Evolutionary conservation across 1,140 invertebrate species (phyloP), one percentile per base, ranked within the genome.

Genomic region (Rhagoletis pomonella): DNA sequence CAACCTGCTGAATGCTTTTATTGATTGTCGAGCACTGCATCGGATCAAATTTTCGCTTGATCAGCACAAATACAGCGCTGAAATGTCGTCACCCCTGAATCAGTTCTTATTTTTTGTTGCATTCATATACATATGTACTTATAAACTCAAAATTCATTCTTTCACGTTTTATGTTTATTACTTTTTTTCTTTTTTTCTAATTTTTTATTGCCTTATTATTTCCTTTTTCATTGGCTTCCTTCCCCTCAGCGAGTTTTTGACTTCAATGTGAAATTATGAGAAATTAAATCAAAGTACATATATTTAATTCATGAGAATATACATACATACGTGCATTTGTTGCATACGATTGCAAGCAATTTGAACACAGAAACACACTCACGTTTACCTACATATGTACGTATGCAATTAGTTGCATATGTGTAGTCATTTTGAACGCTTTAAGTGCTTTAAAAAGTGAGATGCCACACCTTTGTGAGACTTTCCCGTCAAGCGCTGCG

Each of bases 241-340:
- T 39, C 44, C 42, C 64, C 64, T 29, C 64, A 19, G 6, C 4
- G 64, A 29, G n/a, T 14, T 44, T 73, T 55, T 58, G 47, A 9
- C 17, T 77, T 44, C 14, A 77, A 47, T 50, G 50, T 81, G 47
- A 55, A 55, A 55, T 81, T 81, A 81, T 81, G 73, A 47, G 73
- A 81, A 81, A 81, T 81, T 4, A 81, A 81, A 55, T 81, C 73
- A 81, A 81, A 81, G 47, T 10, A n/a, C n/a, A n/a, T n/a, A 47
- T 81, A 19, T 81, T 81, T 55, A 50, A 81, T 55, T 19, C 47
- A 55, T 81, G n/a, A 47, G 47, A 7, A 19, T 77, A 77, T 44
- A 73, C 29, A 29, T 29, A 73, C 44, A 73, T n/a, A 4, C 69
- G 19, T 3, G 10, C 50, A 55, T 55, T 55, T 55, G 50, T 55